Conservation (phyloP, 2,113 vertebrate species). For the Halcyon malimbica region DNA sequence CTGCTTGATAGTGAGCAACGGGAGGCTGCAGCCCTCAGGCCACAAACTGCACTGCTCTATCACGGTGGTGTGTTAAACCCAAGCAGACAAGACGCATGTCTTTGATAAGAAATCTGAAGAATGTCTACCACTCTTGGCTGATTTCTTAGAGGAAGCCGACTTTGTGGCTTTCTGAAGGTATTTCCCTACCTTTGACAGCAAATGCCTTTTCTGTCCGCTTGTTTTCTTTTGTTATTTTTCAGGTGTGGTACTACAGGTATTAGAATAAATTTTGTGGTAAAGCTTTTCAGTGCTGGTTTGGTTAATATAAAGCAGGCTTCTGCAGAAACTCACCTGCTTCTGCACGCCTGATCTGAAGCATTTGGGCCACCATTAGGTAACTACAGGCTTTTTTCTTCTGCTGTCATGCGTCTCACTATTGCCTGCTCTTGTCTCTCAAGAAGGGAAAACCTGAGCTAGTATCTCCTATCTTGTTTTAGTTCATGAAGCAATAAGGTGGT, state of each 20-base stretch:
- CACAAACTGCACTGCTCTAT: not conserved
- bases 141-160: not conserved
- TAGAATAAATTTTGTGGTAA: not conserved
- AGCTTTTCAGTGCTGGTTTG: not conserved
- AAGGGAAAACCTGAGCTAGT: not conserved
- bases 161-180: not conserved
- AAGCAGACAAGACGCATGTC: not conserved
- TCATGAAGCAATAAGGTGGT: not conserved
- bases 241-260: not conserved
- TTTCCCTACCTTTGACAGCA: slow-evolving; percentile 10
- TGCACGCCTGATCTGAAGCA: not conserved
- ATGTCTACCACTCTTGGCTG: not conserved
- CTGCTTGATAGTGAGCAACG: not conserved
- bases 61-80: not conserved
- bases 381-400: not conserved
- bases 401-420: not conserved
- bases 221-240: slow-evolving; percentile 21
- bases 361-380: not conserved
- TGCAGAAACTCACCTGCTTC: not conserved
- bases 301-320: not conserved
- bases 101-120: not conserved
- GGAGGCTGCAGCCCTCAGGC: not conserved
- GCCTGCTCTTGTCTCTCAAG: not conserved
- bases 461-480: not conserved
- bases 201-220: not conserved